Percentiles rank a stretch among this genome's conserved stretches.
Evolutionary conservation across 2,888 invertebrate species (phyloP).

Genomic region (Tiphia femorata): DNA sequence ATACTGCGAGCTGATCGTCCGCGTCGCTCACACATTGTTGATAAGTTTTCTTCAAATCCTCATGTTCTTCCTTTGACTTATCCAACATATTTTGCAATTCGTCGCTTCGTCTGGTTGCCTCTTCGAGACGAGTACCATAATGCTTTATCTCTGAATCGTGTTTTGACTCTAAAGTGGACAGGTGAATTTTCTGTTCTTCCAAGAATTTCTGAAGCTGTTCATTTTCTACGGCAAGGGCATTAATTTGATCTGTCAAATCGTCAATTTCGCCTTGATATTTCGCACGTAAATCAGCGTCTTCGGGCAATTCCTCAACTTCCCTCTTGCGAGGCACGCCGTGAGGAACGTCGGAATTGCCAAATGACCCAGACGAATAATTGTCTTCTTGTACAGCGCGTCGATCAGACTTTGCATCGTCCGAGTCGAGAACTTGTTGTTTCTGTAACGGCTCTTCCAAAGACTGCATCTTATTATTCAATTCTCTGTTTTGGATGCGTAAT

Average conservation of each 20-base stretch:
- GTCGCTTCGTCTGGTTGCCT: conserved; percentile 42
- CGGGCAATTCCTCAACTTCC: neutral
- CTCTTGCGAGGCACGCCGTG: conserved; percentile 11
- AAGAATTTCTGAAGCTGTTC: conserved; percentile 74
- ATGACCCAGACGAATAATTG: too few relatives aligned
- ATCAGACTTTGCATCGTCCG: neutral
- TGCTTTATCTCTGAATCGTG: conserved; percentile 29
- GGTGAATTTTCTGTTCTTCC: conserved; percentile 70
- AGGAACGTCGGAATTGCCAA: neutral
- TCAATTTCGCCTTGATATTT: conserved; percentile 66
- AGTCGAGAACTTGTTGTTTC: neutral
- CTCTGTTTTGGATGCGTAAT: conserved; percentile 80
- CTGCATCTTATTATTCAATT: conserved; percentile 77
- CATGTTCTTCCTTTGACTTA: conserved; percentile 49
- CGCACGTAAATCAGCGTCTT: conserved; percentile 23
- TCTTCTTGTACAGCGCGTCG: neutral
- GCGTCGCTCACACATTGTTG: conserved; percentile 55
- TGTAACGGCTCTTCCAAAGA: conserved; percentile 65
- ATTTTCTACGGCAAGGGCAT: conserved; percentile 75
- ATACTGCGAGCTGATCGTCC: conserved; percentile 49
- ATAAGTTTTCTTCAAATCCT: conserved; percentile 46
- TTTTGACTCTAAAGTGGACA: conserved; percentile 45
- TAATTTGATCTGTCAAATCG: conserved; percentile 72
- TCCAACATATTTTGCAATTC: conserved; percentile 40
- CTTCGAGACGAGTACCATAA: conserved; percentile 36